phyloP scores from a whole-genome alignment of 1,140 invertebrate species.

The Linepithema humile region DNA sequence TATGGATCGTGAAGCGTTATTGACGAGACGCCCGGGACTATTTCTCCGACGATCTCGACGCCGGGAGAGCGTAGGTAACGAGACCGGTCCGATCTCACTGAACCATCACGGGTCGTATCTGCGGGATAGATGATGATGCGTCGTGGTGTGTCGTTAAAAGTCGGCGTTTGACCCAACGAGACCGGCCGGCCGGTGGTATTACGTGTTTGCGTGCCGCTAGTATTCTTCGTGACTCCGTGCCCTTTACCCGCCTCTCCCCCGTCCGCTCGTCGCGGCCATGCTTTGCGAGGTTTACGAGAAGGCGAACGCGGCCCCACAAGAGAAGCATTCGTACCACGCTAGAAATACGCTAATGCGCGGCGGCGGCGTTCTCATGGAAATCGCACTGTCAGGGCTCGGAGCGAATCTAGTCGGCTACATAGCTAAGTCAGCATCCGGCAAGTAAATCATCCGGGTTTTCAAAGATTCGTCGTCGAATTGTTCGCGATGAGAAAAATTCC shows the following conservation, averaged over 20 bases:
- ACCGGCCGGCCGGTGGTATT: constrained; percentile 50
- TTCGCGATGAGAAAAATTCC: neutral
- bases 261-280: constrained; percentile 46
- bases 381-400: constrained; percentile 25
- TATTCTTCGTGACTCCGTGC: constrained; percentile 54
- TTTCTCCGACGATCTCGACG: constrained; percentile 19
- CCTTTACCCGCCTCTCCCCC: constrained; percentile 46
- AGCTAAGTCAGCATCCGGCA: neutral
- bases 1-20: constrained; percentile 50
- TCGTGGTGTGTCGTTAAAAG: constrained; percentile 59
- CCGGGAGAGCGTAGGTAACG: constrained; percentile 11
- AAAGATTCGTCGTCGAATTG: neutral
- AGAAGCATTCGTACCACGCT: constrained; percentile 13
- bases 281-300: constrained; percentile 63
- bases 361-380: constrained; percentile 43
- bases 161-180: constrained; percentile 62
- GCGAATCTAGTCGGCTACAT: neutral
- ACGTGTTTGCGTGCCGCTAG: constrained; percentile 54
- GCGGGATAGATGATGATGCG: constrained; percentile 1
- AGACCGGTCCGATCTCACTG: constrained; percentile 18
- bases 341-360: constrained; percentile 50
- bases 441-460: constrained; percentile 20
- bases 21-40: constrained; percentile 27
- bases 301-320: constrained; percentile 26
- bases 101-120: neutral